Conservation (phyloP, 2,888 invertebrate genomes). For the Tetragnatha montana region DNA sequence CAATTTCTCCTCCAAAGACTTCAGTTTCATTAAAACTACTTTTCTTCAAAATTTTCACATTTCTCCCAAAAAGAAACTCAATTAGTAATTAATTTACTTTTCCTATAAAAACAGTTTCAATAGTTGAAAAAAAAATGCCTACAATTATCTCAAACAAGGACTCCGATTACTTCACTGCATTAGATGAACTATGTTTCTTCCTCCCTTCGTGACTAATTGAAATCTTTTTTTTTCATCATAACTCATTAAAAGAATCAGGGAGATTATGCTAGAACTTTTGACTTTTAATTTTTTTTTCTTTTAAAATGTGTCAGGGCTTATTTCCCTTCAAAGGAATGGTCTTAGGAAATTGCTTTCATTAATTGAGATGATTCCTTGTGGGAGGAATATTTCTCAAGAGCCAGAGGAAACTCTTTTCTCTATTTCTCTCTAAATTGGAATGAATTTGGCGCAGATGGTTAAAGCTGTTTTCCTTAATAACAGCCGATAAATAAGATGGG, state of each 20-base stretch:
- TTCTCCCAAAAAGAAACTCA: not conserved
- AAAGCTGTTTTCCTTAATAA: no score
- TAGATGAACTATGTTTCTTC: not conserved
- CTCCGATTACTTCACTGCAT: not conserved
- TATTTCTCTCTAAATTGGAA: not conserved
- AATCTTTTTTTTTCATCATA: not conserved
- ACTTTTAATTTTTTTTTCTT: not conserved
- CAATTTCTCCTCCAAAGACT: not conserved
- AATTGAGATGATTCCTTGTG: not conserved
- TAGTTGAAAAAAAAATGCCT: not conserved
- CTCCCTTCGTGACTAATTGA: not conserved
- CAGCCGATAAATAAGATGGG: no score
- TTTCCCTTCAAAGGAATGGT: not conserved
- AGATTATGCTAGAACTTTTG: not conserved
- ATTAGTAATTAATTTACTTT: not conserved
- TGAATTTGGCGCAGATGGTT: not conserved
- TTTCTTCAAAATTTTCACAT: not conserved
- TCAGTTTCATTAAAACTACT: not conserved
- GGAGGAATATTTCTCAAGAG: not conserved
- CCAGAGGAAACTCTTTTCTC: not conserved
- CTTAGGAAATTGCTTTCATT: not conserved
- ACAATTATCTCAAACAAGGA: not conserved
- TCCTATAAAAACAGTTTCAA: not conserved
- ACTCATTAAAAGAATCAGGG: not conserved
- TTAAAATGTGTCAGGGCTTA: not conserved